Base-by-base conservation (phyloP, 2,113 vertebrate species). In the Siphamia tubifer region DNA sequence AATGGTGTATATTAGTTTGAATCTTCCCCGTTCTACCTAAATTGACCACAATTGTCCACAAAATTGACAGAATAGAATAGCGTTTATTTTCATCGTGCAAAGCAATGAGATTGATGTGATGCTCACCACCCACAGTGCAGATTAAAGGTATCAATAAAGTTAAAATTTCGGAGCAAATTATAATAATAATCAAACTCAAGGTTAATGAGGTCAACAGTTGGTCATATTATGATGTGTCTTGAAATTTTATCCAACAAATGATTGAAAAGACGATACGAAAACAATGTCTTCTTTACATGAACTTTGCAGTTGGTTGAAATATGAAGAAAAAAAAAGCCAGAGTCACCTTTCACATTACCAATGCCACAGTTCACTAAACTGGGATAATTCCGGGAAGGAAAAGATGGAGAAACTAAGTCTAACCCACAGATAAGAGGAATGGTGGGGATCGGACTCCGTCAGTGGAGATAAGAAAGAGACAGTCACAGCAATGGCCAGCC, bases 381-480 rank as follows among this genome's bases (percentile, higher is more conserved):
- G 42, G 68, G 65, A 44, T 30, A 12, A 81, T 92, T 93, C 89
- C 87, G 67, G 91, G 89, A 93, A 93, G 48, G 47, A 79, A 68
- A 71, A 44, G 12, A 40, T 10, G 27, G 12, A 52, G 32, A 38
- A 38, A 45, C 62, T 19, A 39, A 61, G 49, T 70, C 74, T 32
- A 17, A 42, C 55, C 64, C 16, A 11, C 51, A 88, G 89, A 91
- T 90, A 91, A 89, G 77, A 53, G 24, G 17, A 57, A 58, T 52
- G 47, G 35, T 47, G 77, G 71, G 70, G 72, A 86, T 66, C 58
- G 17, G 77, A 73, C 73, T 84, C 82, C 81, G 71, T 35, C 67
- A 21, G 79, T 83, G 58, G 64, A 90, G 91, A 94, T 90, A 92
- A 91, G 76, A 79, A 42, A 25, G 72, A 92, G 90, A 87, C 90